A percentile compares a stretch with the other conserved stretches of the same genome.
Conservation (phyloP, 92 coral and sea anemone genomes). For the Galaxea fascicularis region DNA sequence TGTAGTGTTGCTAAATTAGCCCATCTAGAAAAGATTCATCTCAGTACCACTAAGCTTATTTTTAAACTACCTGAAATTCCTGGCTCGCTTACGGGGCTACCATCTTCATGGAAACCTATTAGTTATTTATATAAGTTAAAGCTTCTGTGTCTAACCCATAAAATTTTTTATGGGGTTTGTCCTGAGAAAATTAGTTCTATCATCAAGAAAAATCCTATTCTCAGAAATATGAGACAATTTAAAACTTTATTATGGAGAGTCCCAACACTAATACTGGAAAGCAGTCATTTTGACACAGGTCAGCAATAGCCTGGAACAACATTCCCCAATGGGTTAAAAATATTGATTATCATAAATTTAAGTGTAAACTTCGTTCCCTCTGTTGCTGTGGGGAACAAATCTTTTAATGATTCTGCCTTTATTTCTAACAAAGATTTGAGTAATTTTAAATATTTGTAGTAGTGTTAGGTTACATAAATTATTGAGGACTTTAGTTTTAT, state of each 20-base stretch:
- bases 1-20: too few species aligned
- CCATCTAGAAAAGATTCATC: too few species aligned
- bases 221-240: too few species aligned
- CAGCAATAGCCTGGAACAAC: slow-evolving; percentile 7
- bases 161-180: not conserved
- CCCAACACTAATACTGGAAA: not conserved
- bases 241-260: not conserved
- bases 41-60: not conserved
- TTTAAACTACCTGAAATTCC: not conserved
- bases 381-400: slow-evolving; percentile 10
- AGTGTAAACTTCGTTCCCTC: slow-evolving; percentile 3
- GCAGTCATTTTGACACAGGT: slow-evolving; percentile 7
- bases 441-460: too few species aligned
- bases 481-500: too few species aligned
- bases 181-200: not conserved
- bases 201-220: not conserved
- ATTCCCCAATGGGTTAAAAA: slow-evolving; percentile 8
- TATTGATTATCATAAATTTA: slow-evolving; percentile 5
- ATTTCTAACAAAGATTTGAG: too few species aligned
- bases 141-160: too few species aligned
- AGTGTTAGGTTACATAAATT: too few species aligned
- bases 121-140: too few species aligned
- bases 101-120: too few species aligned
- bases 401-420: too few species aligned
- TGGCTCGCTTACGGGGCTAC: not conserved